These are phyloP conservation scores for Sula dactylatra DNA, from an alignment of 2,113 vertebrate species.

Conservation along the genomic window DNA sequence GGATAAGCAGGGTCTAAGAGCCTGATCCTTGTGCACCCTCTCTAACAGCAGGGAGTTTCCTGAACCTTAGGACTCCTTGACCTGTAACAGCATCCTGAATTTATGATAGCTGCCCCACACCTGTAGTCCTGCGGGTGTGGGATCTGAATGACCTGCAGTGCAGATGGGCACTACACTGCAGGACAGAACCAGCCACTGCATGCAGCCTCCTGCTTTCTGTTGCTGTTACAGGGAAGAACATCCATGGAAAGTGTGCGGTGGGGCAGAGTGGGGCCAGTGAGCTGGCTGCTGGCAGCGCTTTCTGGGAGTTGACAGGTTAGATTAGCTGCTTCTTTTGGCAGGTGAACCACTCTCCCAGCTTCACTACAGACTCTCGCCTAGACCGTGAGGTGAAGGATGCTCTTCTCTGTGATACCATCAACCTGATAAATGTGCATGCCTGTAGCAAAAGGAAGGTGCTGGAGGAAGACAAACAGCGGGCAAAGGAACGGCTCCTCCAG, in stretches of 20 bases:
- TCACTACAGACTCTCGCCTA: constrained; percentile 75
- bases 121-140: not conserved
- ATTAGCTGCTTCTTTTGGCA: constrained; percentile 8
- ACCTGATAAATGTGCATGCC: constrained; percentile 71
- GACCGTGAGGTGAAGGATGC: constrained; percentile 79
- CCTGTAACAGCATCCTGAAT: not conserved
- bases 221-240: not conserved
- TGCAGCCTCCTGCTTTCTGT: not conserved
- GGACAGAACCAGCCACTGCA: not conserved
- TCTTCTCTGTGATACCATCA: constrained; percentile 76
- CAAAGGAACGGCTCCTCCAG: constrained; percentile 73
- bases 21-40: not conserved
- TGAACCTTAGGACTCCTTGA: not conserved
- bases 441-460: constrained; percentile 73
- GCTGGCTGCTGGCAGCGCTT: not conserved
- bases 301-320: not conserved
- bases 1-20: not conserved
- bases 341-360: constrained; percentile 84
- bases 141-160: not conserved
- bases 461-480: constrained; percentile 74
- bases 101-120: not conserved
- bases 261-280: not conserved
- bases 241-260: fast-evolving
- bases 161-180: not conserved
- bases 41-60: not conserved